A percentile compares a stretch with the other conserved stretches of the same genome.
phyloP scores from a whole-genome alignment of 1,140 invertebrate species.

The Drosophila littoralis region DNA sequence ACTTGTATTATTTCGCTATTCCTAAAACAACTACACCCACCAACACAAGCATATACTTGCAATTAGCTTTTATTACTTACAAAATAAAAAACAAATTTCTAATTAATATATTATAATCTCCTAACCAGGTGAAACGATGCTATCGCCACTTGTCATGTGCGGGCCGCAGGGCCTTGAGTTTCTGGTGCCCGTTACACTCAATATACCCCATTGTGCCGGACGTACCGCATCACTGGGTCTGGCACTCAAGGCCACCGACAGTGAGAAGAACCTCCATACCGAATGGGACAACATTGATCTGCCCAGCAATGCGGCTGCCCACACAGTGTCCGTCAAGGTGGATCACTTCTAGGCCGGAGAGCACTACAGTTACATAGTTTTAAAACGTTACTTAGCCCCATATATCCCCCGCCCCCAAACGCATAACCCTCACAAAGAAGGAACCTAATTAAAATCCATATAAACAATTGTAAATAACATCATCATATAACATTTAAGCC shows the following conservation, averaged over 20 bases:
- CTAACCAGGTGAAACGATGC: slow-evolving; percentile 93
- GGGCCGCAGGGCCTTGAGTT: slow-evolving; percentile 96
- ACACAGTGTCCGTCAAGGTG: slow-evolving; percentile 94
- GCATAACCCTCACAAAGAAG: slow-evolving; percentile 27
- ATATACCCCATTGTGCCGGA: slow-evolving; percentile 90
- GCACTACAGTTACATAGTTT: slow-evolving; percentile 44
- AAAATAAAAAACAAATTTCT: background rate
- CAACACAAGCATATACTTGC: slow-evolving; percentile 13
- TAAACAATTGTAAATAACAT: slow-evolving; percentile 64
- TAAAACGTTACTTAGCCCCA: slow-evolving; percentile 36
- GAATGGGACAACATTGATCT: slow-evolving; percentile 91
- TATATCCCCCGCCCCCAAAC: slow-evolving; percentile 12
- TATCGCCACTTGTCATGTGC: slow-evolving; percentile 97
- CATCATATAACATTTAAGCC: slow-evolving; percentile 47
- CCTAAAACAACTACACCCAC: slow-evolving; percentile 14
- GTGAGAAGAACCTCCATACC: slow-evolving; percentile 88
- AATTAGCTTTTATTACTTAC: background rate
- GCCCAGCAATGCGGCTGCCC: slow-evolving; percentile 91
- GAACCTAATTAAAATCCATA: slow-evolving; percentile 29
- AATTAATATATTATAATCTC: slow-evolving; percentile 50
- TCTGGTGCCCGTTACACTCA: slow-evolving; percentile 93
- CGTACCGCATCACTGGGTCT: slow-evolving; percentile 89
- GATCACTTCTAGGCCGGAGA: slow-evolving; percentile 90
- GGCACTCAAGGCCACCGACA: slow-evolving; percentile 92
- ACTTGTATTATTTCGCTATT: slow-evolving; percentile 3